Conservation (phyloP, 2,797 vertebrate species). For the Sebastes diploproa region DNA sequence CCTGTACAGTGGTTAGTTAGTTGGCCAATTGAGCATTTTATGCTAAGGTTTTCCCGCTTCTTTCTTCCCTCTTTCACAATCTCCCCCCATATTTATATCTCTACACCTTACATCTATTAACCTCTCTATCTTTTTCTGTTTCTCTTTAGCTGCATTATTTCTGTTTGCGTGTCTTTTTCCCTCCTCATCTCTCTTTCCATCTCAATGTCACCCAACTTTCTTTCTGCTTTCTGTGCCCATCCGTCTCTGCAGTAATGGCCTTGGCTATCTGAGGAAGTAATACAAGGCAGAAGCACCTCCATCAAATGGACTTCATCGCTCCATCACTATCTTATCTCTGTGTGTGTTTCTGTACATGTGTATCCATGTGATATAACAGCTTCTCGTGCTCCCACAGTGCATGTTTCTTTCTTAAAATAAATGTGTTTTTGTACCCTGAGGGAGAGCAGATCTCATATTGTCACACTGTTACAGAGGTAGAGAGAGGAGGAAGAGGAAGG, state of each 20-base stretch:
- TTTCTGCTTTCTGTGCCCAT: background rate
- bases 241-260: constrained; percentile 4
- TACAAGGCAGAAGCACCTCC: constrained; percentile 6
- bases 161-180: background rate
- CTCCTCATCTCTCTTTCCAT: background rate
- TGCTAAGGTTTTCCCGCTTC: too few species aligned
- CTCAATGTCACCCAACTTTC: background rate
- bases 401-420: constrained; percentile 17
- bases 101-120: background rate
- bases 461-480: background rate
- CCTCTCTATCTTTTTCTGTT: background rate
- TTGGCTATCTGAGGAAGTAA: constrained; percentile 6
- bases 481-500: background rate
- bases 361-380: background rate
- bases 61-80: background rate
- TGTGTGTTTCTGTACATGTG: background rate
- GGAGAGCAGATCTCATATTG: constrained; percentile 16
- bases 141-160: background rate
- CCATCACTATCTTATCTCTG: constrained; percentile 17
- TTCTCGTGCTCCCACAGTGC: background rate
- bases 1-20: background rate
- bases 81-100: too few species aligned
- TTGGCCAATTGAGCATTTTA: background rate
- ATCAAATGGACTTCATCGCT: constrained; percentile 34
- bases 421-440: constrained; percentile 15